Conservation (phyloP, 2,888 invertebrate genomes). For the Sceliomorpha sp. region DNA sequence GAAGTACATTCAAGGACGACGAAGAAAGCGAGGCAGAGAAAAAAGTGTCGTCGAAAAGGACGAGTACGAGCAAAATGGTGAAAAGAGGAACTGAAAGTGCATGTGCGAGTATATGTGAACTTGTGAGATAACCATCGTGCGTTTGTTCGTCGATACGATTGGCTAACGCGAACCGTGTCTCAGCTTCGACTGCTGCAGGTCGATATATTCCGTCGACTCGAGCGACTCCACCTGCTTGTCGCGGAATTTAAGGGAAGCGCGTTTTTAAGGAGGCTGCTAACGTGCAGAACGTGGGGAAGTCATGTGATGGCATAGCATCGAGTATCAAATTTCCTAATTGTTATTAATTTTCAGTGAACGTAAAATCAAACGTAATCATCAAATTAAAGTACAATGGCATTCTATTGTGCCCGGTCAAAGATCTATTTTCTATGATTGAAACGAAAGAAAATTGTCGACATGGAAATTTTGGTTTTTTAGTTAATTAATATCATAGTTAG, state of each 20-base stretch:
- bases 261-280: slow-evolving; percentile 5
- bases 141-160: slow-evolving; percentile 48
- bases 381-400: too few species aligned
- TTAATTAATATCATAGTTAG: too few species aligned
- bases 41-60: slow-evolving; percentile 7
- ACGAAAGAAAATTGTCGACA: too few species aligned
- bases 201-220: slow-evolving; percentile 69
- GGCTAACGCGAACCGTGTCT: slow-evolving; percentile 56
- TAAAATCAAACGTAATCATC: too few species aligned
- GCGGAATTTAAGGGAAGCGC: slow-evolving; percentile 23
- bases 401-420: too few species aligned
- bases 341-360: too few species aligned
- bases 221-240: slow-evolving; percentile 66
- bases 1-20: background rate
- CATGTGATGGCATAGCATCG: too few species aligned
- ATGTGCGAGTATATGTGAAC: slow-evolving; percentile 37
- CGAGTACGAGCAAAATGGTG: slow-evolving; percentile 21
- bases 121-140: slow-evolving; percentile 47
- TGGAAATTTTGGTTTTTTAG: too few species aligned
- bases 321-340: too few species aligned
- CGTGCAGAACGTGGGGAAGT: too few species aligned
- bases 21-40: slow-evolving; percentile 5
- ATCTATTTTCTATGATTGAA: too few species aligned
- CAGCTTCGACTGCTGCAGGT: slow-evolving; percentile 64
- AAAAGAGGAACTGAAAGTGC: slow-evolving; percentile 41